phyloP scores from a whole-genome alignment of 2,888 invertebrate species.

The Parnassius mnemosyne region DNA sequence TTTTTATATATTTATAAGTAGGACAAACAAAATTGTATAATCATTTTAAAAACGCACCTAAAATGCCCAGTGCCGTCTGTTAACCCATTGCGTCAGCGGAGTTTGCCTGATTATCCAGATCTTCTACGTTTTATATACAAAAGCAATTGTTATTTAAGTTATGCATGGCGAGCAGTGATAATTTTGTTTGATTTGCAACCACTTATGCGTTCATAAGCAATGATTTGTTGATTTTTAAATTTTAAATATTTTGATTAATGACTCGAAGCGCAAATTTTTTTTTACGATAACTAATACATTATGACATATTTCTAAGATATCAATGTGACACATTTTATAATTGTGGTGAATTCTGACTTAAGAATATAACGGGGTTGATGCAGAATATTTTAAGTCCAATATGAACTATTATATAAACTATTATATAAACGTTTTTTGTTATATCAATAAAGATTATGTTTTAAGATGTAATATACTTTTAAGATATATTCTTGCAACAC shows the following conservation, averaged over 20 bases:
- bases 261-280: not conserved
- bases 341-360: too few relatives aligned
- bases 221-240: not conserved
- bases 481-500: too few relatives aligned
- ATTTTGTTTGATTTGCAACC: constrained; percentile 8
- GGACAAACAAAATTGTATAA: not conserved
- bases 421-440: too few relatives aligned
- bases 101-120: not conserved
- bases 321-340: too few relatives aligned
- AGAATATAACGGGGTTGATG: too few relatives aligned
- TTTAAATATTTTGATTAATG: not conserved
- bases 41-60: constrained; percentile 34
- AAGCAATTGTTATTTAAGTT: not conserved
- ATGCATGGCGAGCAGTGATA: too few relatives aligned
- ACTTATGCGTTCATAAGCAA: not conserved
- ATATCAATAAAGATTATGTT: too few relatives aligned
- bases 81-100: constrained; percentile 50
- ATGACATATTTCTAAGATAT: too few relatives aligned
- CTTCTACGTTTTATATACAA: not conserved
- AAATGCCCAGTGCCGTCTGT: constrained; percentile 55
- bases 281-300: too few relatives aligned
- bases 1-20: not conserved
- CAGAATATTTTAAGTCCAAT: too few relatives aligned
- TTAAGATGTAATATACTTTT: too few relatives aligned
- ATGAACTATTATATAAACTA: too few relatives aligned